phyloP scores from a whole-genome alignment of 2,113 vertebrate species.

The Pogonocichla stellata region DNA sequence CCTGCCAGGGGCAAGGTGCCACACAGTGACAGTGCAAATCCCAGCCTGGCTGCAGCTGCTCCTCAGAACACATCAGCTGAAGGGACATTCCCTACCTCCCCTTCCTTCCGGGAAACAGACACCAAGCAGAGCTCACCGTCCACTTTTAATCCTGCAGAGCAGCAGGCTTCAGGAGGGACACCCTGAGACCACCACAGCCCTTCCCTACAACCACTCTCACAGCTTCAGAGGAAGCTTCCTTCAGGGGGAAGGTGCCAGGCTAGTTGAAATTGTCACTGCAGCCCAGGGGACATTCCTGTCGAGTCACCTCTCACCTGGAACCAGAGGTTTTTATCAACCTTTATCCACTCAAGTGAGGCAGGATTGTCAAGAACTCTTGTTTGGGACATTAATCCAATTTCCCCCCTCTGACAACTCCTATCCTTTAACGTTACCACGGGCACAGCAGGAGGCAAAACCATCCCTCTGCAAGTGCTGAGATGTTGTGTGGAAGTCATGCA shows the following conservation, averaged over 20 bases:
- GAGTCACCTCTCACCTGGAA: background rate
- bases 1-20: background rate
- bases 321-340: background rate
- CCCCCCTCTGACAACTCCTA: accelerated
- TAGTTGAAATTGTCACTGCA: background rate
- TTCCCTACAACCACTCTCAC: background rate
- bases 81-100: background rate
- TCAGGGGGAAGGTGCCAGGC: background rate
- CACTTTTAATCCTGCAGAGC: background rate
- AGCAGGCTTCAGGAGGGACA: background rate
- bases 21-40: background rate
- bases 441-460: background rate
- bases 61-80: background rate
- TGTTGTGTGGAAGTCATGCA: accelerated
- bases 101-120: background rate
- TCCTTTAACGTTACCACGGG: background rate
- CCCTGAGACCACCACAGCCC: accelerated
- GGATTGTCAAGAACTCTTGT: background rate
- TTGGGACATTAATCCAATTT: background rate
- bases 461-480: background rate
- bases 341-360: background rate
- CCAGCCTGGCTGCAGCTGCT: background rate
- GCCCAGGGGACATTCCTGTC: background rate
- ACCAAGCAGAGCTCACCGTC: background rate
- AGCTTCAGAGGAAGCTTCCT: background rate